Evolutionary conservation across 1,140 invertebrate genomes (phyloP).

Genomic region (Drosophila gunungcola): DNA sequence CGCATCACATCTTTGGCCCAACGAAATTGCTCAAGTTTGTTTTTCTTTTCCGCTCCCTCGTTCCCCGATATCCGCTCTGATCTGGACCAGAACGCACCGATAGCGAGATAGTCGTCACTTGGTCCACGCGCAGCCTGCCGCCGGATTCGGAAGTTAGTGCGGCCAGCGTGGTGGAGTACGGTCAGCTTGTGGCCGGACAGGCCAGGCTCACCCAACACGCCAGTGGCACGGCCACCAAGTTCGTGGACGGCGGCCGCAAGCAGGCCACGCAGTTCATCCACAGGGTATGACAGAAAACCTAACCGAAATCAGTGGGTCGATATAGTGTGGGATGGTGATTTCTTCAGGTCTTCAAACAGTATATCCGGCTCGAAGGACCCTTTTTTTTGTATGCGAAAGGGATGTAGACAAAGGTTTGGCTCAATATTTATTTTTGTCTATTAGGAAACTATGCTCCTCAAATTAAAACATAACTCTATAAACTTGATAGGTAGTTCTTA

Average conservation of each 20-base stretch:
- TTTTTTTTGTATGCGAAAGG: neutral
- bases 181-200: slow-evolving; percentile 91
- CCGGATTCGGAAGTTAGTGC: slow-evolving; percentile 92
- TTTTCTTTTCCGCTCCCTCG: slow-evolving; percentile 48
- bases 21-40: slow-evolving; percentile 44
- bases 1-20: slow-evolving; percentile 25
- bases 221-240: slow-evolving; percentile 88
- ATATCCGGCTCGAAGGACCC: neutral
- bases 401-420: too few relatives aligned
- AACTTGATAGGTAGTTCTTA: too few relatives aligned
- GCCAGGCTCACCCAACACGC: slow-evolving; percentile 86
- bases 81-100: slow-evolving; percentile 64
- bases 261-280: slow-evolving; percentile 93
- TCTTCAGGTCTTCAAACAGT: too few relatives aligned
- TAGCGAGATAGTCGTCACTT: slow-evolving; percentile 93
- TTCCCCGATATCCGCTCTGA: slow-evolving; percentile 3
- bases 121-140: slow-evolving; percentile 92
- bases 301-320: neutral
- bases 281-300: slow-evolving; percentile 85
- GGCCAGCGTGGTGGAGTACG: slow-evolving; percentile 77
- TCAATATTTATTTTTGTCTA: too few relatives aligned
- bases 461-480: too few relatives aligned
- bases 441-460: too few relatives aligned
- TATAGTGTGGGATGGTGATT: neutral
- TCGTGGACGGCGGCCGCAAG: slow-evolving; percentile 92